phyloP scores from a whole-genome alignment of 2,797 vertebrate species.

The Sylvilagus floridanus region DNA sequence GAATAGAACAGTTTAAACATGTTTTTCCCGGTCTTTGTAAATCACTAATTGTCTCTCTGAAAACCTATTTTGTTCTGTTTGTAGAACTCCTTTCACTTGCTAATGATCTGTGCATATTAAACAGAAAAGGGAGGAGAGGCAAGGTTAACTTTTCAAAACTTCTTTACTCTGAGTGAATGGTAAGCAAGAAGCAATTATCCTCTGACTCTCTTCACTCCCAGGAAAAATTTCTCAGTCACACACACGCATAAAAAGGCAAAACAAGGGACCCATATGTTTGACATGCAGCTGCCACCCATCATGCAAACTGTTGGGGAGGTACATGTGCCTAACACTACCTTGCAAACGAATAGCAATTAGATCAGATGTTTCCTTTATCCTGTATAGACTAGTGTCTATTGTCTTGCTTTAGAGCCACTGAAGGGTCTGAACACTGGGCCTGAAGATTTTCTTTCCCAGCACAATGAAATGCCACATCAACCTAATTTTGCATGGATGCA shows the following conservation, averaged over 20 bases:
- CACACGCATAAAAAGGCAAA: background rate
- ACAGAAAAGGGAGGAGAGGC: constrained; percentile 61
- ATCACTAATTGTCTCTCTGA: constrained; percentile 66
- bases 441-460: background rate
- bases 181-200: constrained; percentile 47
- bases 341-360: background rate
- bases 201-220: background rate
- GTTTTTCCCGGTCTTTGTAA: constrained; percentile 56
- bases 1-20: constrained; percentile 6
- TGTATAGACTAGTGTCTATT: background rate
- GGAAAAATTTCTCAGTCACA: background rate
- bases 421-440: background rate
- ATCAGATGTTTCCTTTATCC: background rate
- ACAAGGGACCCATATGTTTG: background rate
- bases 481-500: background rate
- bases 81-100: constrained; percentile 69
- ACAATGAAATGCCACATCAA: background rate
- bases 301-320: background rate
- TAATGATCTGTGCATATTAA: constrained; percentile 80
- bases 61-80: constrained; percentile 77
- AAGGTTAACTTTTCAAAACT: constrained; percentile 64
- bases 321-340: background rate
- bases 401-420: background rate
- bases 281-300: background rate
- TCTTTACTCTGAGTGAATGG: constrained; percentile 21